Evolutionary conservation across 2,888 invertebrate genomes (phyloP).

Genomic region (Drosophila colorata): DNA sequence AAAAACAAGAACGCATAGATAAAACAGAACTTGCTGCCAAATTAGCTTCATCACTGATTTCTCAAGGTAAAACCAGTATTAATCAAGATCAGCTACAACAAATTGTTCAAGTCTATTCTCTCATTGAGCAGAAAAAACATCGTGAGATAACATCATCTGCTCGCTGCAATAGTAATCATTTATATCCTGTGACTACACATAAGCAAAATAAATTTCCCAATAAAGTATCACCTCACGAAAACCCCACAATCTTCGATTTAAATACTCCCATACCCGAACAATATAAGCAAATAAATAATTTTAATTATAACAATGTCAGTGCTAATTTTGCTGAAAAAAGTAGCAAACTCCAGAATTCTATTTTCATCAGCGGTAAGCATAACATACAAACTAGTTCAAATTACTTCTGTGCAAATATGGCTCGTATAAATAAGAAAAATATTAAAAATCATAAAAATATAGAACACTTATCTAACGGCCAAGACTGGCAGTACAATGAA

Average conservation of each 20-base stretch:
- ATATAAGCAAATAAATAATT: not conserved
- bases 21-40: slow-evolving; percentile 89
- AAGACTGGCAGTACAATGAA: slow-evolving; percentile 20
- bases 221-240: not conserved
- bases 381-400: slow-evolving; percentile 39
- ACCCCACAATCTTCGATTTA: not conserved
- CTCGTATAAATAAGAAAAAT: slow-evolving; percentile 41
- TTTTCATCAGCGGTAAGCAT: slow-evolving; percentile 21
- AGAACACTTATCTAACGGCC: slow-evolving; percentile 12
- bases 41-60: slow-evolving; percentile 90
- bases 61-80: slow-evolving; percentile 93
- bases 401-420: slow-evolving; percentile 47
- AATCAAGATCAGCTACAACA: slow-evolving; percentile 91
- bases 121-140: slow-evolving; percentile 81
- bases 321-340: slow-evolving; percentile 8
- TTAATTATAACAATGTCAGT: slow-evolving; percentile 13
- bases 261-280: not conserved
- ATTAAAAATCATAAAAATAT: slow-evolving; percentile 18
- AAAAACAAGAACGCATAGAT: slow-evolving; percentile 71
- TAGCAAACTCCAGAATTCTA: slow-evolving; percentile 9
- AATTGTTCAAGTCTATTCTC: slow-evolving; percentile 89
- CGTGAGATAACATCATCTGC: slow-evolving; percentile 20
- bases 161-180: not conserved
- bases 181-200: not conserved
- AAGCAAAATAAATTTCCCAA: not conserved